These are phyloP conservation scores for Dinomys branickii DNA, from an alignment of 2,113 vertebrate genomes.

Conservation along the genomic window DNA sequence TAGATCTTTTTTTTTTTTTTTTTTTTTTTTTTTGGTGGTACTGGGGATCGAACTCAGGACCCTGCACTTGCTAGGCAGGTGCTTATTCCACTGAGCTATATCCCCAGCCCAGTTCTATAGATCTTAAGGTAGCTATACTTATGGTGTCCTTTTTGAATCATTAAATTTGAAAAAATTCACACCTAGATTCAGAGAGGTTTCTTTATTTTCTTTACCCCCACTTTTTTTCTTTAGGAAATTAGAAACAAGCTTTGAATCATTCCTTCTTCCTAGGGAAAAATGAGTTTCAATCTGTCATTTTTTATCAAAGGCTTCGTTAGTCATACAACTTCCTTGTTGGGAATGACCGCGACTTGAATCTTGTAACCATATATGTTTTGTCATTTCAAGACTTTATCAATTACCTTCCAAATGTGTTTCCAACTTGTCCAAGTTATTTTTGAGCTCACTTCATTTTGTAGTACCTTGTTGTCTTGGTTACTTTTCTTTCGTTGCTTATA, in stretches of 20 bases:
- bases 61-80: no score
- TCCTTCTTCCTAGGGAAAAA: neutral
- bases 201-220: accelerated
- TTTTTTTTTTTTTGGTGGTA: no score
- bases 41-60: no score
- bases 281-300: neutral
- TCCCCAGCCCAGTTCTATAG: no score
- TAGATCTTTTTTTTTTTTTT: no score
- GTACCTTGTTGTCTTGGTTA: no score
- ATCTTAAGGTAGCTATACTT: neutral
- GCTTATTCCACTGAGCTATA: no score
- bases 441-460: constrained; percentile 45
- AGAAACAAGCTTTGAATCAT: neutral
- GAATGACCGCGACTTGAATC: neutral
- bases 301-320: neutral
- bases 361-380: neutral
- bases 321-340: neutral
- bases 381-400: constrained; percentile 10
- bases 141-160: neutral
- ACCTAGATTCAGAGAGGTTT: neutral
- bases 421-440: neutral
- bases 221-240: neutral
- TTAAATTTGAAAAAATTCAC: neutral
- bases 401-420: neutral
- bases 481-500: no score